Percentiles rank a stretch among this genome's conserved stretches.
phyloP scores from a whole-genome alignment of 2,113 vertebrate species.

The Progne subis region DNA sequence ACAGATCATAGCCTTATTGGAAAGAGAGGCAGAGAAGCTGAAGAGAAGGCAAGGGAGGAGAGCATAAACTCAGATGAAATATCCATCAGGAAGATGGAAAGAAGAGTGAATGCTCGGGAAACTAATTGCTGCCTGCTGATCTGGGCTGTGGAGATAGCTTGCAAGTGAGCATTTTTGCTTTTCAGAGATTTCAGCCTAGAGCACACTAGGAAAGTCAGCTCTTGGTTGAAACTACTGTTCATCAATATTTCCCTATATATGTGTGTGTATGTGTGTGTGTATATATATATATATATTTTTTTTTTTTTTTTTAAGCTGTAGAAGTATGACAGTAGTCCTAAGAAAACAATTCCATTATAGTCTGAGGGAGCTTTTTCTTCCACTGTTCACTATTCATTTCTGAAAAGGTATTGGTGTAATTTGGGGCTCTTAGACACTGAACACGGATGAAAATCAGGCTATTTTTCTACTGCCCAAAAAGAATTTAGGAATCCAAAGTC shows the following conservation, averaged over 20 bases:
- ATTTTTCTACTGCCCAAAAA: neutral
- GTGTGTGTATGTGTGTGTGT: neutral
- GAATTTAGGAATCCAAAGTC: neutral
- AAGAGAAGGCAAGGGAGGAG: neutral
- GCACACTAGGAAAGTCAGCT: neutral
- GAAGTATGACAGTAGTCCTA: neutral
- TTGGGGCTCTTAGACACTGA: neutral
- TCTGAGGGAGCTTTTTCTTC: neutral
- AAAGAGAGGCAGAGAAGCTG: conserved; percentile 26
- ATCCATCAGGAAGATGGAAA: conserved; percentile 57
- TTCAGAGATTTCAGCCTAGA: conserved; percentile 37
- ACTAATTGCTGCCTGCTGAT: conserved; percentile 48
- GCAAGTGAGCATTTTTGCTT: conserved; percentile 26
- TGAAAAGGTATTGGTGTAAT: neutral
- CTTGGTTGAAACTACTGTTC: conserved; percentile 17
- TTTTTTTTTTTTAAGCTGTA: neutral
- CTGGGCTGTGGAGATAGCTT: conserved; percentile 37
- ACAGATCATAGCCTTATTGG: conserved; percentile 43
- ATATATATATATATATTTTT: too few species aligned
- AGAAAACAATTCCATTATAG: neutral
- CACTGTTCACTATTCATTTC: neutral
- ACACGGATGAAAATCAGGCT: neutral
- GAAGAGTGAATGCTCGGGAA: conserved; percentile 30
- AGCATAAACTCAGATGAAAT: conserved; percentile 51
- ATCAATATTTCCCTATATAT: neutral